Evolutionary conservation across 1,140 invertebrate species (phyloP).

Genomic region (Musca domestica): DNA sequence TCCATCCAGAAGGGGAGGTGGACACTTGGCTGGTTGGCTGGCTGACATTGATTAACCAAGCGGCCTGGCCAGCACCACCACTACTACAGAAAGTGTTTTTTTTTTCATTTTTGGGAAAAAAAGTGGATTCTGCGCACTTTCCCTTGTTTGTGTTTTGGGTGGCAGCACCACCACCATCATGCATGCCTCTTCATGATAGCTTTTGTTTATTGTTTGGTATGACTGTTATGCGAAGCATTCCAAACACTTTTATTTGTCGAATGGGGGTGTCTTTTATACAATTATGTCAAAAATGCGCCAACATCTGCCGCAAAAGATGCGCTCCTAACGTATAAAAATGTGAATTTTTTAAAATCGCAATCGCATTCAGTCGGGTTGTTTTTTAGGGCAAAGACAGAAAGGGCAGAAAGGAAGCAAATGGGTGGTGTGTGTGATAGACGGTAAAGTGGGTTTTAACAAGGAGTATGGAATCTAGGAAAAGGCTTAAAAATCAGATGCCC

Average conservation of each 20-base stretch:
- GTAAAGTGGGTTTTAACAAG: too few relatives aligned
- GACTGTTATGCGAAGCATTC: background rate
- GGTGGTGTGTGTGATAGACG: too few relatives aligned
- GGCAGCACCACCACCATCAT: background rate
- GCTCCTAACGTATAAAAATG: constrained; percentile 17
- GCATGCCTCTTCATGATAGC: background rate
- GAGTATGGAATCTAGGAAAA: too few relatives aligned
- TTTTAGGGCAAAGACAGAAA: too few relatives aligned
- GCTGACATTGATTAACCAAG: constrained; percentile 2
- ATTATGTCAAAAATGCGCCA: constrained; percentile 3
- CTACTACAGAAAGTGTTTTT: too few relatives aligned
- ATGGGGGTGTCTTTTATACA: background rate
- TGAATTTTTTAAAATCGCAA: constrained; percentile 6
- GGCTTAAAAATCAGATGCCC: too few relatives aligned
- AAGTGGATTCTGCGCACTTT: constrained; percentile 11
- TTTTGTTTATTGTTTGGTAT: background rate
- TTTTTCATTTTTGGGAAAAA: background rate
- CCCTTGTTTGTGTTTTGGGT: background rate
- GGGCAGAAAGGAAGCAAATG: too few relatives aligned
- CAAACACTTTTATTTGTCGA: background rate
- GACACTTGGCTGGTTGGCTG: too few relatives aligned
- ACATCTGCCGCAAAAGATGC: constrained; percentile 13
- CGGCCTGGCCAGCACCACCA: background rate
- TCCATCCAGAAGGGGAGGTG: too few relatives aligned
- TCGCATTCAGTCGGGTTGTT: too few relatives aligned